Evolutionary conservation across 30 jellyfish, hydroid and myxozoan genomes (phyloP).

Genomic region (Sanderia malayensis): DNA sequence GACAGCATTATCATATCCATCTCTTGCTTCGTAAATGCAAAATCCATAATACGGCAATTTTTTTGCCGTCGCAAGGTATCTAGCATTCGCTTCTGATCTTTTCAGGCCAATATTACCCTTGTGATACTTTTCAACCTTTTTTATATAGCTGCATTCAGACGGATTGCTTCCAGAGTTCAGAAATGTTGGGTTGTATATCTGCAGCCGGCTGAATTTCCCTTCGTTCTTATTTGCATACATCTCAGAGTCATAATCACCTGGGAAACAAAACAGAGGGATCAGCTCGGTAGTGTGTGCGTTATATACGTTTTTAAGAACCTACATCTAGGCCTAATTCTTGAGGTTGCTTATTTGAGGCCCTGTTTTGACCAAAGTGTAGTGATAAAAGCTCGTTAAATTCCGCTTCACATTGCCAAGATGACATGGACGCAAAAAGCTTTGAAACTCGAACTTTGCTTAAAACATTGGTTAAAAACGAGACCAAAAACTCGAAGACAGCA

Average conservation of each 20-base stretch:
- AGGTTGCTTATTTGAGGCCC: too few relatives aligned
- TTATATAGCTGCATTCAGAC: slow-evolving; percentile 16
- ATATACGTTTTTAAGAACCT: too few relatives aligned
- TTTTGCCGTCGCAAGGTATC: slow-evolving; percentile 12
- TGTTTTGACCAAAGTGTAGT: too few relatives aligned
- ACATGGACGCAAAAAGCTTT: too few relatives aligned
- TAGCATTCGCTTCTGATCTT: slow-evolving; percentile 12
- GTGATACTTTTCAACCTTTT: slow-evolving; percentile 31
- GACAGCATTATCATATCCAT: slow-evolving; percentile 16
- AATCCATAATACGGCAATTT: slow-evolving; percentile 40
- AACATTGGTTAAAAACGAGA: too few relatives aligned
- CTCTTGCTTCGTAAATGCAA: slow-evolving; percentile 1
- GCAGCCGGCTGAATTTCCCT: background rate
- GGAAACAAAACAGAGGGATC: too few relatives aligned
- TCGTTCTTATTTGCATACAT: background rate
- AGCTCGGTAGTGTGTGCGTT: too few relatives aligned
- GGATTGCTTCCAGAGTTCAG: slow-evolving; percentile 45
- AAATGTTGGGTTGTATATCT: slow-evolving; percentile 42
- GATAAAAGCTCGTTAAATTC: too few relatives aligned
- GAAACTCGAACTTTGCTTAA: too few relatives aligned
- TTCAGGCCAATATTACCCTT: slow-evolving; percentile 17
- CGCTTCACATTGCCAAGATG: too few relatives aligned
- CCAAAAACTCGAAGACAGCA: too few relatives aligned
- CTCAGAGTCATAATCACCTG: slow-evolving; percentile 19
- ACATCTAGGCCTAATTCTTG: too few relatives aligned